Conservation (phyloP, 2,888 invertebrate genomes). For the Ecliptopera silaceata region DNA sequence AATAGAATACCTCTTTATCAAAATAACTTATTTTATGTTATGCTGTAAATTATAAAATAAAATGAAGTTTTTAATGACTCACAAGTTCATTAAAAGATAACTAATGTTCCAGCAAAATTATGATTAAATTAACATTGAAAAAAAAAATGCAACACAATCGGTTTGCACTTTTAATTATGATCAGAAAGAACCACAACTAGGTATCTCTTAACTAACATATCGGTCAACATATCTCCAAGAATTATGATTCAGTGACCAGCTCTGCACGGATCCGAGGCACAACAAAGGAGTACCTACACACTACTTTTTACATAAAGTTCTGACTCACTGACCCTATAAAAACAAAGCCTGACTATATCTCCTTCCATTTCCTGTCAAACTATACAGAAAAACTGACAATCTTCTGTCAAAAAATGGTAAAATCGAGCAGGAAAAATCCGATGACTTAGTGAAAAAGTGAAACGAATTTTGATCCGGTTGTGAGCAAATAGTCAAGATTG, state of each 20-base stretch:
- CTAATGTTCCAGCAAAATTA: no score
- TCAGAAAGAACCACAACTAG: neutral
- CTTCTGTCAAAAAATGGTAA: neutral
- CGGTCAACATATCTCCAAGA: constrained; percentile 15
- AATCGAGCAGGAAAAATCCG: constrained; percentile 1
- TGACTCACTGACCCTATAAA: constrained; percentile 26
- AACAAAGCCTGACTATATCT: constrained; percentile 9
- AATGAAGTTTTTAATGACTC: no score
- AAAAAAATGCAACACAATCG: neutral
- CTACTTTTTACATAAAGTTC: constrained; percentile 1
- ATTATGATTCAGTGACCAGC: constrained; percentile 13
- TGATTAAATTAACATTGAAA: no score
- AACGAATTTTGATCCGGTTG: constrained; percentile 17
- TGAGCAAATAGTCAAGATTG: constrained; percentile 15
- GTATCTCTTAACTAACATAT: neutral
- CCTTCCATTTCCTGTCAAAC: constrained; percentile 22
- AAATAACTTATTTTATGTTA: no score
- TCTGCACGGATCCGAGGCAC: neutral
- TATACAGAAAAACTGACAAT: constrained; percentile 14
- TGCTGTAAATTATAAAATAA: no score
- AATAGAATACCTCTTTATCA: no score
- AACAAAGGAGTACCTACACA: constrained; percentile 13
- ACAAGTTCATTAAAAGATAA: no score
- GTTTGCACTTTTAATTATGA: neutral
- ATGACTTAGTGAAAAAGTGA: constrained; percentile 21